phyloP scores from a whole-genome alignment of 2,888 invertebrate species.

The Abscondita cerata region DNA sequence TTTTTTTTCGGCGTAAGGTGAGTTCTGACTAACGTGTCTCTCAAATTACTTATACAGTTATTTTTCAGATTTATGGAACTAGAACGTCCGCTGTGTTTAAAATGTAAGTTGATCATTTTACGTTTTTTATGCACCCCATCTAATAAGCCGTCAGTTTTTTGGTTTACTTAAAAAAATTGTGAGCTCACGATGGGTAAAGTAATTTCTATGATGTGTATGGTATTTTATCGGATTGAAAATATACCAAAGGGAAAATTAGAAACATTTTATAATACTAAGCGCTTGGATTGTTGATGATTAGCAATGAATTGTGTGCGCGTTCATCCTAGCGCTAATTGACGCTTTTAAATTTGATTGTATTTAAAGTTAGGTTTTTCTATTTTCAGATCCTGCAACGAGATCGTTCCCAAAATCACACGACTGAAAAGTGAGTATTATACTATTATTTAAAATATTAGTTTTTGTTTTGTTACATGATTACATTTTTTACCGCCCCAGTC shows the following conservation, averaged over 20 bases:
- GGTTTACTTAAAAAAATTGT: slow-evolving; percentile 44
- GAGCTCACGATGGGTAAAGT: slow-evolving; percentile 54
- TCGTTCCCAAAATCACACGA: no score
- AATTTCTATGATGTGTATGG: slow-evolving; percentile 51
- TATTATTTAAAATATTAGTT: no score
- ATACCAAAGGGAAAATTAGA: slow-evolving; percentile 51
- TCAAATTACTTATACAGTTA: not conserved
- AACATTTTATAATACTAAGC: slow-evolving; percentile 37
- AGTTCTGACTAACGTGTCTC: not conserved
- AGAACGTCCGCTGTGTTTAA: no score
- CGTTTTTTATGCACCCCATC: slow-evolving; percentile 53
- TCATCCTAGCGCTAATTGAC: no score
- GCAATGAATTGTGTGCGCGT: not conserved
- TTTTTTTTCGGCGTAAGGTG: not conserved
- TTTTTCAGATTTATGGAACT: no score
- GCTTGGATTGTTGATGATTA: not conserved
- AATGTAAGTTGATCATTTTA: no score
- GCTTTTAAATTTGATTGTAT: not conserved
- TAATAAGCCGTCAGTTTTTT: slow-evolving; percentile 53
- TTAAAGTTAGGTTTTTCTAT: not conserved
- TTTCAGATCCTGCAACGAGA: not conserved
- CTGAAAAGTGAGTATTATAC: no score
- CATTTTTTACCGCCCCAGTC: slow-evolving; percentile 5
- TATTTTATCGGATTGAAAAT: slow-evolving; percentile 38
- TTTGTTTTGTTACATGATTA: no score